Conservation (phyloP, 2,113 vertebrate species). For the Brachypodius melanocephalos region DNA sequence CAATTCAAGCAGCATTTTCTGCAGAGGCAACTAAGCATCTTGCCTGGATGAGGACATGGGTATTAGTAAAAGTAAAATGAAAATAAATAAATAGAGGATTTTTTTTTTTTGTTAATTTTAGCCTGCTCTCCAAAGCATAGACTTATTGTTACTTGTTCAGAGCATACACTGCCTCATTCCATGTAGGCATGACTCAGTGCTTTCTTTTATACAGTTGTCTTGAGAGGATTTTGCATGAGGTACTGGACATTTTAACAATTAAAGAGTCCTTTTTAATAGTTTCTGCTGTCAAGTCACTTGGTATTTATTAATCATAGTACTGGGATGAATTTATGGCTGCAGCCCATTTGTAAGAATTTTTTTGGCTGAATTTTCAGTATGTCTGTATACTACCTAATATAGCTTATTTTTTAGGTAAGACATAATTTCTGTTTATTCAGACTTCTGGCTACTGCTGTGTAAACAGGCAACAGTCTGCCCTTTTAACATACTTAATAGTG, state of each 20-base stretch:
- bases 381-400: not conserved
- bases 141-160: slow-evolving; percentile 55
- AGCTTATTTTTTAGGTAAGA: not conserved
- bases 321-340: not conserved
- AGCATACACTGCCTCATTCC: not conserved
- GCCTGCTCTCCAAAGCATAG: slow-evolving; percentile 17
- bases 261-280: slow-evolving; percentile 40
- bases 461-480: not conserved
- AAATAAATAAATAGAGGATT: not conserved
- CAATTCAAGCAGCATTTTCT: not conserved
- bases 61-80: not conserved
- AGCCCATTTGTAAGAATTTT: slow-evolving; percentile 18
- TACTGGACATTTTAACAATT: not conserved
- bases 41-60: not conserved
- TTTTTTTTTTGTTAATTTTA: slow-evolving; percentile 40
- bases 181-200: slow-evolving; percentile 29
- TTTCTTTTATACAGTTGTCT: slow-evolving; percentile 51
- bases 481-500: not conserved
- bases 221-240: slow-evolving; percentile 33
- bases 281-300: not conserved
- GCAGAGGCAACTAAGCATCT: not conserved
- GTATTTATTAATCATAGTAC: slow-evolving; percentile 1
- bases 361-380: not conserved
- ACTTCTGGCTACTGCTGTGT: not conserved
- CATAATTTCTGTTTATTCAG: not conserved